Conservation (phyloP, 1,140 invertebrate genomes). For the Mercenaria mercenaria region DNA sequence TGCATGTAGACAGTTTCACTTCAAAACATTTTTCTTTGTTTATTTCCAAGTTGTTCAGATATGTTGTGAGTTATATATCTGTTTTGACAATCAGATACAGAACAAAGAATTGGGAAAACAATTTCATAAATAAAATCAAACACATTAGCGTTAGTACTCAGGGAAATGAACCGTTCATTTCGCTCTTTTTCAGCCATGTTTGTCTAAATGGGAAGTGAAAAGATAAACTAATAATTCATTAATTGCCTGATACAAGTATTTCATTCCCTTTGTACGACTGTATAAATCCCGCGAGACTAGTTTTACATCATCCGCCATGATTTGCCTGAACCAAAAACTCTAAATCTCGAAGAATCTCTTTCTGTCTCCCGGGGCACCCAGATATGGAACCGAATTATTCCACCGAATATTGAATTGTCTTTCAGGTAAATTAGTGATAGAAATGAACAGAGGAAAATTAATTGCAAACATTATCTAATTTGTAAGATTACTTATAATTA, state of each 20-base stretch:
- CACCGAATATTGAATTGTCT: constrained; percentile 41
- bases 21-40: too few relatives aligned
- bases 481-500: constrained; percentile 61
- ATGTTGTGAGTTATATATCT: background rate
- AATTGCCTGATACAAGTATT: constrained; percentile 9
- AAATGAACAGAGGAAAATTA: constrained; percentile 62
- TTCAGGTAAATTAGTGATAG: constrained; percentile 38
- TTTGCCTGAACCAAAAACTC: constrained; percentile 32
- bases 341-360: constrained; percentile 52
- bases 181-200: background rate
- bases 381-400: constrained; percentile 41
- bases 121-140: constrained; percentile 4
- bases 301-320: constrained; percentile 32
- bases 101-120: background rate
- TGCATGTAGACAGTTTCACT: too few relatives aligned
- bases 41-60: too few relatives aligned
- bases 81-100: background rate
- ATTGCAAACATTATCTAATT: constrained; percentile 55
- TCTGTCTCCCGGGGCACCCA: constrained; percentile 42
- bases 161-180: constrained; percentile 62
- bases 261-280: constrained; percentile 48
- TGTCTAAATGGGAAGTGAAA: constrained; percentile 32
- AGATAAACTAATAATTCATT: constrained; percentile 53
- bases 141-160: background rate
- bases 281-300: constrained; percentile 26